These are phyloP conservation scores for Kryptolebias marmoratus DNA, from an alignment of 2,113 vertebrate species.

Conservation along the genomic window DNA sequence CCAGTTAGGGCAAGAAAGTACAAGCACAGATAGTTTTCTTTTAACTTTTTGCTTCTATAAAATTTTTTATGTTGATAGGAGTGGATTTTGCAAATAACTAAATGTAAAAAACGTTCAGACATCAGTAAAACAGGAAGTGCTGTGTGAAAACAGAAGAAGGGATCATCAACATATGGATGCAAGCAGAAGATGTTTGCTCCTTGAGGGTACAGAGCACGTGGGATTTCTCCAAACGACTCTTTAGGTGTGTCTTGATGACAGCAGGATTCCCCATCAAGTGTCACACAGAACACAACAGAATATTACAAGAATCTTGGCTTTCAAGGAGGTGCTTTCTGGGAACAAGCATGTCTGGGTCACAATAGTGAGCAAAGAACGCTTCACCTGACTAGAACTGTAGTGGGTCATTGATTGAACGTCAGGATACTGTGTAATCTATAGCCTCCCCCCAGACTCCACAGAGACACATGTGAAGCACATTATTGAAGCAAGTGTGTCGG, in stretches of 20 bases:
- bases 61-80: too few relatives aligned
- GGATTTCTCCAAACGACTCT: constrained; percentile 24
- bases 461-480: constrained; percentile 45
- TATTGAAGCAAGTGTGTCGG: constrained; percentile 51
- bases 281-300: constrained; percentile 4
- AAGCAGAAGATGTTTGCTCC: too few relatives aligned
- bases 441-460: constrained; percentile 48
- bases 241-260: constrained; percentile 25
- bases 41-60: too few relatives aligned
- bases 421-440: constrained; percentile 63
- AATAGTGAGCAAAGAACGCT: constrained; percentile 14
- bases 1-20: too few relatives aligned
- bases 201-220: constrained; percentile 15
- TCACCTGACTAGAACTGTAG: constrained; percentile 33
- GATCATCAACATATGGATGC: constrained; percentile 29
- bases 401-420: constrained; percentile 69
- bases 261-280: not conserved
- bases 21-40: too few relatives aligned
- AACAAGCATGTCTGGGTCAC: constrained; percentile 5
- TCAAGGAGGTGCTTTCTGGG: constrained; percentile 17
- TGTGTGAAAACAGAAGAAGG: not conserved
- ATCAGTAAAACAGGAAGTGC: constrained; percentile 30
- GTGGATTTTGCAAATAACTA: not conserved
- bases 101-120: not conserved
- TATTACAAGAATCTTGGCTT: not conserved